Base-by-base conservation (phyloP, 1,140 invertebrate genomes). In the Dendroctonus ponderosae region DNA sequence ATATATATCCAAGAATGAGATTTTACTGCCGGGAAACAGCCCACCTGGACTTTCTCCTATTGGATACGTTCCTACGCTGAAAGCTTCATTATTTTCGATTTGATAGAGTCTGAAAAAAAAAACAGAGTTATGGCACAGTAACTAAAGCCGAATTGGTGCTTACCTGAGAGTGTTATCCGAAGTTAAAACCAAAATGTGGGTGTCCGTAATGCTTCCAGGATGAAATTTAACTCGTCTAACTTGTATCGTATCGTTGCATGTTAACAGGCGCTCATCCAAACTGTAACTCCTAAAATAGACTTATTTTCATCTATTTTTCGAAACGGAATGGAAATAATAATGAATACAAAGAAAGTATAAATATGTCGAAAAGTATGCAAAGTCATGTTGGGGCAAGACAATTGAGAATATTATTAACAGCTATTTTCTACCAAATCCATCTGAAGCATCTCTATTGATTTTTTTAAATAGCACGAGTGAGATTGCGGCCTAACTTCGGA, bases 161-260 rank as follows among this genome's bases (percentile, higher is more conserved):
- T 78, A 90, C 89, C 90, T 88, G 66, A 94, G 85, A 5, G 85
- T 85, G 76, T 94, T 94, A 77, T 94, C 90, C 6, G 91, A 91
- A 2, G 91, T 89, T 3, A 96, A 80, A 7, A 94, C 83, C 0
- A 92, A 77, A 2, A 96, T 73, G 76, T 92, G 91, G 2, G 86
- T 87, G 68, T 92, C 87, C 0, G 86, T 85, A 3, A 83, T 81
- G 5, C 92, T 92, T 14, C 85, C 89, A 7, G 91, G 91, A 83
- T 96, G 92, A 90, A 93, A 96, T 37, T 86, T 82, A 0, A 87
- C 84, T 70, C 87, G 85, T 6, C 85, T 81, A 7, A 91, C 82
- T 72, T 88, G 85, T 6, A 85, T 78, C 2, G 83, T 80, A 2
- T 84, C 81, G 59, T 80, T 83, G 65, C 80, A 80, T 70, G 84